Conservation (phyloP, 2,888 invertebrate genomes). For the Rotaria sp. region DNA sequence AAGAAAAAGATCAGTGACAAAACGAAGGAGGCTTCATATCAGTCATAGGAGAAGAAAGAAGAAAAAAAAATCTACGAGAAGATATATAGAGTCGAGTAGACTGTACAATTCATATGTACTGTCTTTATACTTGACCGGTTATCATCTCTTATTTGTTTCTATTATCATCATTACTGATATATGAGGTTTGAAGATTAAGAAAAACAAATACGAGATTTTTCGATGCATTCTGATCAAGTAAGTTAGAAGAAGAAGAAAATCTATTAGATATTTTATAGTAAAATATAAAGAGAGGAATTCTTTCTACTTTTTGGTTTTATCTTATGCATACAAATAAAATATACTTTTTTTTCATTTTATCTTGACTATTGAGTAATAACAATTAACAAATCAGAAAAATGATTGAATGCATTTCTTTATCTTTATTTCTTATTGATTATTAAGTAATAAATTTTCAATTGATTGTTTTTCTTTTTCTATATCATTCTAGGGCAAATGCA, state of each 20-base stretch:
- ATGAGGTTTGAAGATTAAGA: neutral
- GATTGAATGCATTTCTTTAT: neutral
- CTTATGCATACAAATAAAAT: neutral
- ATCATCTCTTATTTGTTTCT: neutral
- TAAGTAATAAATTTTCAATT: neutral
- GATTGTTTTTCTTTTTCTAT: neutral
- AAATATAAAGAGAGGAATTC: neutral
- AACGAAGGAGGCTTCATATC: neutral
- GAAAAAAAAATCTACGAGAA: neutral
- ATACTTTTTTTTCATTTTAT: neutral
- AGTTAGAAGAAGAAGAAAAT: neutral
- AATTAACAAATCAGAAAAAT: neutral
- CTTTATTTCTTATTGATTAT: neutral
- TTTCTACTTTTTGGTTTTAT: neutral
- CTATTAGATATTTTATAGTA: neutral
- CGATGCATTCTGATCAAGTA: neutral
- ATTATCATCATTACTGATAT: neutral
- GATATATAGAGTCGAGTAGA: neutral
- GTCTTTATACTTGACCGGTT: neutral
- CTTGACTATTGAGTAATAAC: neutral
- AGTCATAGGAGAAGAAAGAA: neutral
- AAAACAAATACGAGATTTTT: neutral
- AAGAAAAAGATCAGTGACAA: neutral
- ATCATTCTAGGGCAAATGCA: constrained; percentile 84
- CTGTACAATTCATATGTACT: neutral